These are phyloP conservation scores for Xenopus petersii DNA, from an alignment of 2,797 vertebrate species.

Conservation along the genomic window DNA sequence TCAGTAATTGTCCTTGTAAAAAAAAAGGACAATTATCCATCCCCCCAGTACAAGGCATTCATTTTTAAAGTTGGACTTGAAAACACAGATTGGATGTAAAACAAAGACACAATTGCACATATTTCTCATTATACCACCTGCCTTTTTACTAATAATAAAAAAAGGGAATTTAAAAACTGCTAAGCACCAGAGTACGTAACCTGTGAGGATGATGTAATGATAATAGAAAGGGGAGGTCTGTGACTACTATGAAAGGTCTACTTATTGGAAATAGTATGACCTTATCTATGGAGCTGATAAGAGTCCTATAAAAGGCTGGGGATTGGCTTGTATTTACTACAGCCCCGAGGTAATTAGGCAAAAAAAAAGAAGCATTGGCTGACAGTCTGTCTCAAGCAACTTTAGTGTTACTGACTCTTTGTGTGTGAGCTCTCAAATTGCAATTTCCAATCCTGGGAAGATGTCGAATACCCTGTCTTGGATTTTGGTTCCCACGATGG, in stretches of 20 bases:
- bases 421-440: constrained; percentile 18
- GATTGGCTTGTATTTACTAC: constrained; percentile 52
- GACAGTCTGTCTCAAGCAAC: constrained; percentile 12
- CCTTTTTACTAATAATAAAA: no score
- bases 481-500: constrained; percentile 45
- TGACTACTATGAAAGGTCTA: constrained; percentile 53
- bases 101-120: no score
- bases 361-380: constrained; percentile 5
- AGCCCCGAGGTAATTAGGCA: constrained; percentile 37
- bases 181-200: not conserved
- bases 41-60: not conserved
- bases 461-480: constrained; percentile 34
- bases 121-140: no score
- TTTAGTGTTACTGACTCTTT: constrained; percentile 30
- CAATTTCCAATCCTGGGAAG: constrained; percentile 28
- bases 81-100: no score
- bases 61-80: no score
- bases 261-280: constrained; percentile 58
- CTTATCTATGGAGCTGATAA: constrained; percentile 79
- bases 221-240: constrained; percentile 52
- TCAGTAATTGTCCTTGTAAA: not conserved
- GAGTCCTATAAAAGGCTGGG: constrained; percentile 73
- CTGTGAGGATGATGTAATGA: constrained; percentile 57
- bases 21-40: not conserved
- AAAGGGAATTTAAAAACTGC: not conserved